Evolutionary conservation across 2,797 vertebrate species (phyloP), one percentile per base, ranked within the genome.

Genomic region (Coilia nasus): DNA sequence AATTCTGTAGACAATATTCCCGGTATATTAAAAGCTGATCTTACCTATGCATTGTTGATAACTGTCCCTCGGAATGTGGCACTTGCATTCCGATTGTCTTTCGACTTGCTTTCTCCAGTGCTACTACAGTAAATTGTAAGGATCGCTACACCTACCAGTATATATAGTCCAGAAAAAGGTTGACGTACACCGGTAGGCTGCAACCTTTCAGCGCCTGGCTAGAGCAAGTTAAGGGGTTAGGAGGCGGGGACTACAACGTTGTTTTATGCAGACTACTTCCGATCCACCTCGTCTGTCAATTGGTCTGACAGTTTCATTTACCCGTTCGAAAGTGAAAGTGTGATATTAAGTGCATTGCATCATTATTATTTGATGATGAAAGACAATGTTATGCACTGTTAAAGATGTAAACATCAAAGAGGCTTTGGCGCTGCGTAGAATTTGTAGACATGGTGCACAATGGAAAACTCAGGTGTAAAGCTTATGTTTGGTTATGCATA

Each of bases 41-140:
- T 54, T 78, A 78, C 71, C 71, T 78, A 78, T 78, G 7, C 71
- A 78, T 78, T 21, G 71, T 44, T 6, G 71, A 78, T 7, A 9
- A 21, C 31, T 78, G 71, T 44, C 35, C 31, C 17, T 41, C 71
- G 6, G 28, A 21, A 41, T 15, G 5, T 6, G 67, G 0, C 67
- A 75, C 71, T 21, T 78, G 71, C 71, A 78, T 71, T 71, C 12
- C 31, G 71, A 21, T 78, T 17, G 31, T 21, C 9, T 41, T 2
- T 41, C 5, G 12, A 1, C 25, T 3, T 14, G 11, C 28, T 31
- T 28, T 25, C 2, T 15, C 12, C 21, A 31, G 64, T 15, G 11
- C 31, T 19, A 59, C 3, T 78, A 78, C 19, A 6, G 3, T 78
- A 5, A 21, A 4, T 23, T 64, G 35, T 19, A 54, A 2, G 7